A percentile compares a stretch with the other conserved stretches of the same genome.
These are phyloP conservation scores for Chlorops oryzae DNA, from an alignment of 1,140 invertebrate species.

Conservation along the genomic window DNA sequence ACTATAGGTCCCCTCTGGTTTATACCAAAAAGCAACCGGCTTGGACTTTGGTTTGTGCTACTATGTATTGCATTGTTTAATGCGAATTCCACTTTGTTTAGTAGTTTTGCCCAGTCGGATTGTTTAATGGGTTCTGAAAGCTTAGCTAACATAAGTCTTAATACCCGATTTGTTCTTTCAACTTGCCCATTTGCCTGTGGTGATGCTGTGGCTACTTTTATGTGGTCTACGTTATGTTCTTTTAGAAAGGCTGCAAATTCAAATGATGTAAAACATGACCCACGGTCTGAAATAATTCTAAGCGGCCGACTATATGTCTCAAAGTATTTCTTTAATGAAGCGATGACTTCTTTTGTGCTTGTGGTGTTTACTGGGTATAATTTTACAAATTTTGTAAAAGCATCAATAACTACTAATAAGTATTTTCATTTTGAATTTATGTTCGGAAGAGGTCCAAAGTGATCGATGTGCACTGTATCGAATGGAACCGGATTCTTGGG, in stretches of 20 bases:
- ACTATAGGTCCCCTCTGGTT: too few species aligned
- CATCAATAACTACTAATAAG: conserved; percentile 45
- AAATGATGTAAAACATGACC: conserved; percentile 24
- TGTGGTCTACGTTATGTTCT: conserved; percentile 10
- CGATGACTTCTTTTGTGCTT: too few species aligned
- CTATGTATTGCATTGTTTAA: too few species aligned
- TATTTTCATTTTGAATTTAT: conserved; percentile 42
- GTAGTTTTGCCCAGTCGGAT: too few species aligned
- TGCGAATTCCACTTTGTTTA: too few species aligned
- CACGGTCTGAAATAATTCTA: conserved; percentile 24
- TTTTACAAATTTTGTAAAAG: too few species aligned
- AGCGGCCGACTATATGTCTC: conserved; percentile 13
- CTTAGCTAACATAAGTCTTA: too few species aligned
- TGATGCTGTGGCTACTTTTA: conserved; percentile 6
- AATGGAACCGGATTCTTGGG: conserved; percentile 29
- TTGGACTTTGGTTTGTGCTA: too few species aligned
- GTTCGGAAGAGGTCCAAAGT: conserved; percentile 28
- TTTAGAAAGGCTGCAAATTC: conserved; percentile 18
- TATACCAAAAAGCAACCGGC: too few species aligned
- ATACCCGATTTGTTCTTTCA: too few species aligned
- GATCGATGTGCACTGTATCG: conserved; percentile 28
- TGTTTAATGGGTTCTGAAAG: too few species aligned
- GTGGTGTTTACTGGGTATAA: conserved; percentile 22
- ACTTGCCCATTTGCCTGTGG: too few species aligned
- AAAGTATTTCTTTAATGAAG: conserved; percentile 15